Evolutionary conservation across 2,113 vertebrate genomes (phyloP).

Genomic region (Natator depressus): DNA sequence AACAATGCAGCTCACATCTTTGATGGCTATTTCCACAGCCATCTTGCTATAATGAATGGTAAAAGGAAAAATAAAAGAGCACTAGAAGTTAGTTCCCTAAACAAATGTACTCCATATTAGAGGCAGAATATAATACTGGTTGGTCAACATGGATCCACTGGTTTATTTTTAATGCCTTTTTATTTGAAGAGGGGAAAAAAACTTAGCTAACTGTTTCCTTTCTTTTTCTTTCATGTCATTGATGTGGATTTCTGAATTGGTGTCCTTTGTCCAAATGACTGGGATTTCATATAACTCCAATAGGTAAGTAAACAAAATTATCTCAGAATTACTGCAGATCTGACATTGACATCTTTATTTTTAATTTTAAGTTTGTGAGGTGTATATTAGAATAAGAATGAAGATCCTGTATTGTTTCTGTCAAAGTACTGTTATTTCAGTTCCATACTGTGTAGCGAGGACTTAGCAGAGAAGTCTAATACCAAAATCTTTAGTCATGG

Average conservation of each 20-base stretch:
- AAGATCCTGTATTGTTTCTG: not conserved
- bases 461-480: not conserved
- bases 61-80: not conserved
- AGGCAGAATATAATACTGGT: not conserved
- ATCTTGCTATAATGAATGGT: slow-evolving; percentile 51
- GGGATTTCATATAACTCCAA: slow-evolving; percentile 38
- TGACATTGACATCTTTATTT: not conserved
- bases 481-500: not conserved
- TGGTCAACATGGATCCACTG: not conserved
- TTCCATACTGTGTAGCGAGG: not conserved
- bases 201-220: slow-evolving; percentile 47
- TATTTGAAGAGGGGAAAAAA: slow-evolving; percentile 8
- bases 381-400: not conserved
- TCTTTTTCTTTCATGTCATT: slow-evolving; percentile 61
- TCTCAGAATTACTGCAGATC: not conserved
- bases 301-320: slow-evolving; percentile 78
- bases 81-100: slow-evolving; percentile 26
- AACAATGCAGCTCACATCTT: slow-evolving; percentile 24
- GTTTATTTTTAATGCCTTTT: slow-evolving; percentile 26
- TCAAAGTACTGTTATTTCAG: not conserved
- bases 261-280: slow-evolving; percentile 40
- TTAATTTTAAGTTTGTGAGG: not conserved
- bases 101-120: not conserved
- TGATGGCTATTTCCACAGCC: slow-evolving; percentile 49
- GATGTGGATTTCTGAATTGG: slow-evolving; percentile 35